These are phyloP conservation scores for Tichodroma muraria DNA, from an alignment of 2,113 vertebrate species.

Conservation along the genomic window DNA sequence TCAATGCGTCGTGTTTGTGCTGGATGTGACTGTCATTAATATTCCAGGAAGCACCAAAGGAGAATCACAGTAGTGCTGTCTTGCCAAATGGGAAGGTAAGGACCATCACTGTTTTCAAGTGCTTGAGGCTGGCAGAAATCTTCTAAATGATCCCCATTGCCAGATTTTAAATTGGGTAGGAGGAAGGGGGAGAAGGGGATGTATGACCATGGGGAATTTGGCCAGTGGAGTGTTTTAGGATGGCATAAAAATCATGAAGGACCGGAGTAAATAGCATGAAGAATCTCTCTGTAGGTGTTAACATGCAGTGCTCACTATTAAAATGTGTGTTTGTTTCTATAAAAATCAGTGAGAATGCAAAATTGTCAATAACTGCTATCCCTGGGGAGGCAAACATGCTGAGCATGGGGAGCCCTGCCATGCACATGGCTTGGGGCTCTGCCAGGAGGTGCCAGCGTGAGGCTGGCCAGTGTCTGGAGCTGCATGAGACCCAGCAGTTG, in stretches of 20 bases:
- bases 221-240: neutral
- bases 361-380: neutral
- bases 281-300: neutral
- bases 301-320: neutral
- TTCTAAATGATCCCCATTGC: fast-evolving
- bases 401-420: neutral
- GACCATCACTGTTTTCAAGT: neutral
- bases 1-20: neutral
- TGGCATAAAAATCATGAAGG: neutral
- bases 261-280: neutral
- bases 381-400: neutral
- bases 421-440: neutral
- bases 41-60: neutral
- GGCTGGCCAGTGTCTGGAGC: neutral
- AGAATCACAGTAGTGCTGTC: neutral
- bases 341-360: neutral
- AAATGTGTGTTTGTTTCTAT: neutral
- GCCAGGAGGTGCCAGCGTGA: neutral
- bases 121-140: neutral
- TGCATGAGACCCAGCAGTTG: neutral
- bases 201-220: neutral
- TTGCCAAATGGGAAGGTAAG: neutral
- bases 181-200: neutral
- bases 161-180: neutral
- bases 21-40: neutral